Evolutionary conservation across 2,797 vertebrate species (phyloP).

Genomic region (Hapalemur alaotrensis): DNA sequence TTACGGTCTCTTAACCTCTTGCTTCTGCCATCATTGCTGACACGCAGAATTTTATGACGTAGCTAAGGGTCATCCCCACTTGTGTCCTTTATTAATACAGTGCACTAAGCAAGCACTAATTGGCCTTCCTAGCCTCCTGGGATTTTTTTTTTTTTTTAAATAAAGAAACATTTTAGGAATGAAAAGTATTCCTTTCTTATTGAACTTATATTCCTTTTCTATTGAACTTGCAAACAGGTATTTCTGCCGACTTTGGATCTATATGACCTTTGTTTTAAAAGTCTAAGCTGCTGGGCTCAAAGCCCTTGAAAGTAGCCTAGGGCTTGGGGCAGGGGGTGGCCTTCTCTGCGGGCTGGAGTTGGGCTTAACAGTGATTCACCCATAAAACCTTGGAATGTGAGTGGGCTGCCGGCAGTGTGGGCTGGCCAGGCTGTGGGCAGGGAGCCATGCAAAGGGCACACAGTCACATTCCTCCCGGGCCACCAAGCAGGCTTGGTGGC

Average conservation of each 20-base stretch:
- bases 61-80: not conserved
- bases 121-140: not conserved
- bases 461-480: not conserved
- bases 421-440: constrained; percentile 38
- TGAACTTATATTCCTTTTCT: not conserved
- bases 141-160: not conserved
- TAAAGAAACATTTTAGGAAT: constrained; percentile 22
- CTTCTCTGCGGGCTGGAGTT: constrained; percentile 46
- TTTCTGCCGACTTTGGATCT: not conserved
- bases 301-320: not conserved
- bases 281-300: not conserved
- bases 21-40: not conserved
- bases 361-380: constrained; percentile 41
- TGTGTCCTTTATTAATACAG: not conserved
- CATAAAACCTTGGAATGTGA: constrained; percentile 77
- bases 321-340: not conserved
- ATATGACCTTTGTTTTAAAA: constrained; percentile 31
- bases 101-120: not conserved
- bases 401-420: constrained; percentile 73
- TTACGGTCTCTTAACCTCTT: not conserved
- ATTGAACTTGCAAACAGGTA: not conserved
- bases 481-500: constrained; percentile 43
- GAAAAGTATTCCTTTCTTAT: not conserved
- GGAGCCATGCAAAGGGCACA: constrained; percentile 16
- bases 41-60: not conserved